phyloP scores from a whole-genome alignment of 1,140 invertebrate genomes.

The Drosophila tropicalis region DNA sequence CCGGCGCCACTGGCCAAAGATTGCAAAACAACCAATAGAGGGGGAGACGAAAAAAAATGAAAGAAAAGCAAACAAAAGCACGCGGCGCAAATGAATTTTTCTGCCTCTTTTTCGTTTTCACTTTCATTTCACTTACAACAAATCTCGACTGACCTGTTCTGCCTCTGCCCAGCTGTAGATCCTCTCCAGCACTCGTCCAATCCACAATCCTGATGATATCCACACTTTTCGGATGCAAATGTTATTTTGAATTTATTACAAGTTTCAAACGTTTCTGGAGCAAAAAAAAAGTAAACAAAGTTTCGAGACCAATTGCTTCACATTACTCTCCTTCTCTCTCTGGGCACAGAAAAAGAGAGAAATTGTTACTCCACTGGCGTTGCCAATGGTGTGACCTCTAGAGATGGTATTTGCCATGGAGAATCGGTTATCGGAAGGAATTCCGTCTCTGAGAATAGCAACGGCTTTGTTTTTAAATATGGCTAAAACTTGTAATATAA shows the following conservation, averaged over 20 bases:
- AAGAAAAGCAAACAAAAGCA: not conserved
- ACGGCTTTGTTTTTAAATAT: not conserved
- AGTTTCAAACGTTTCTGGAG: not conserved
- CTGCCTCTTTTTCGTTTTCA: not conserved
- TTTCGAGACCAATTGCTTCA: not conserved
- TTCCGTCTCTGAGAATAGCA: no score
- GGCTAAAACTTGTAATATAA: not conserved
- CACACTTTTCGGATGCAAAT: not conserved
- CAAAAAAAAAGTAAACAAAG: constrained; percentile 12
- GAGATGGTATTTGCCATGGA: not conserved
- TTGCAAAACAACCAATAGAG: not conserved
- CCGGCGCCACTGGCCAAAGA: not conserved
- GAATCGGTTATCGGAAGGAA: not conserved
- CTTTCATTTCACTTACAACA: constrained; percentile 9
- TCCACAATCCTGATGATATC: not conserved
- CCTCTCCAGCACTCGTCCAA: not conserved
- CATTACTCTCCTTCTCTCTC: not conserved
- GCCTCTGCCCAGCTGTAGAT: not conserved
- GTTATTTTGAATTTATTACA: not conserved
- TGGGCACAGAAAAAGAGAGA: not conserved
- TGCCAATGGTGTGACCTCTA: not conserved
- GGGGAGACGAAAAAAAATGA: no score
- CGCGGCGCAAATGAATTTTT: not conserved
- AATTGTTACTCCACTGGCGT: not conserved
- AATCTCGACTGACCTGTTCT: not conserved